Percentiles rank a stretch among this genome's conserved stretches.
Conservation (phyloP, 2,797 vertebrate species). For the Perodicticus potto region DNA sequence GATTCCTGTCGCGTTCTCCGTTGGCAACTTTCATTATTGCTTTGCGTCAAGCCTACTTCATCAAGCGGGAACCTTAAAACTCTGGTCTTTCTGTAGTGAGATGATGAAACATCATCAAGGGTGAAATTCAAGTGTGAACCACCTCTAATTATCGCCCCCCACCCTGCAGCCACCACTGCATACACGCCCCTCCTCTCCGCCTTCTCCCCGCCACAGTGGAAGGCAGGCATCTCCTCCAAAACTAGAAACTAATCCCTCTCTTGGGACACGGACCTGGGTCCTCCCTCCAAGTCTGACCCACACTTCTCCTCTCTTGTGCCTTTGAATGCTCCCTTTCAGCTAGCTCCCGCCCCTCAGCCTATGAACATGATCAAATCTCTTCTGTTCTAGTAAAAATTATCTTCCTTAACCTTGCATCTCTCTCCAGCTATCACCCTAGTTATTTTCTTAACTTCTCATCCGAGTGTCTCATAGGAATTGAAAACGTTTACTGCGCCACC, state of each 20-base stretch:
- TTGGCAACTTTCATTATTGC: conserved; percentile 78
- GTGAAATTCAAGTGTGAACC: conserved; percentile 39
- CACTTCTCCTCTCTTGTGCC: not conserved
- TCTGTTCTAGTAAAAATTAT: not conserved
- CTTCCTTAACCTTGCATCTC: not conserved
- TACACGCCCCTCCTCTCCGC: not conserved
- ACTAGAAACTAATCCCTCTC: not conserved
- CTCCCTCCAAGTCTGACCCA: not conserved
- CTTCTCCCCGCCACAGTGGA: rapidly evolving
- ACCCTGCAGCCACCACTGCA: not conserved
- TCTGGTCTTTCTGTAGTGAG: conserved; percentile 29
- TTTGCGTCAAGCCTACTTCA: conserved; percentile 81
- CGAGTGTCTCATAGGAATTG: not conserved
- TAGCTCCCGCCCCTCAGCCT: not conserved
- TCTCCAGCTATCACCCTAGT: not conserved
- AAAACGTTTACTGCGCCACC: not conserved
- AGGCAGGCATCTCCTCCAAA: not conserved
- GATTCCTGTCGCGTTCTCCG: conserved; percentile 78
- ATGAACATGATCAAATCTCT: not conserved
- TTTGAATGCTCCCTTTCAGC: not conserved
- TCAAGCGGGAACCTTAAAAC: conserved; percentile 79
- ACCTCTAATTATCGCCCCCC: not conserved
- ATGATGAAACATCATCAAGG: conserved; percentile 20
- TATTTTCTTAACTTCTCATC: conserved; percentile 11
- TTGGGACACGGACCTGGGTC: not conserved